phyloP scores from a whole-genome alignment of 1,140 invertebrate species.

The Holotrichia oblita region DNA sequence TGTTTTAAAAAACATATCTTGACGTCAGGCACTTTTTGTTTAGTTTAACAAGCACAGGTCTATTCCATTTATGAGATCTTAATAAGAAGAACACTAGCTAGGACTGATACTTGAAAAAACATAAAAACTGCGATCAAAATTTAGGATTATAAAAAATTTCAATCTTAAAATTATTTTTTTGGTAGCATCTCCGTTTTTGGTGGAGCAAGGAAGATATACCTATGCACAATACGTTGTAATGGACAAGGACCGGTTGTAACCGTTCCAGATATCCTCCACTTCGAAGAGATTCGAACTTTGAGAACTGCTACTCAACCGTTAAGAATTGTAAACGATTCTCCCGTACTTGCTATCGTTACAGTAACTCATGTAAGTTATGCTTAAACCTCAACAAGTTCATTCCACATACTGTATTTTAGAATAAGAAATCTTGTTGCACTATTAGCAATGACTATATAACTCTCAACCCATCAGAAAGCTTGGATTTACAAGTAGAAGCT shows the following conservation, averaged over 20 bases:
- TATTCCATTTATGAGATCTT: too few relatives aligned
- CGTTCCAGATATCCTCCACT: constrained; percentile 57
- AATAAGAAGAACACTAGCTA: too few relatives aligned
- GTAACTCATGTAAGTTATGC: constrained; percentile 52
- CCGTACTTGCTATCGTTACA: constrained; percentile 59
- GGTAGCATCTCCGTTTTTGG: constrained; percentile 52
- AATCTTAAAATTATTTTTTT: neutral
- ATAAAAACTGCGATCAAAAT: too few relatives aligned
- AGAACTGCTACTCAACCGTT: constrained; percentile 52
- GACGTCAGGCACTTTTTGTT: too few relatives aligned
- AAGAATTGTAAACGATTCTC: constrained; percentile 62
- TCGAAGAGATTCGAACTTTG: constrained; percentile 58
- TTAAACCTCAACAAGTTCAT: neutral
- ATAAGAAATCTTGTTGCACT: constrained; percentile 39
- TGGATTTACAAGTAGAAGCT: constrained; percentile 53
- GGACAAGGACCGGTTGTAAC: constrained; percentile 63
- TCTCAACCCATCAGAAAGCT: constrained; percentile 51
- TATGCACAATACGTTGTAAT: constrained; percentile 58
- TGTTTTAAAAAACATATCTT: too few relatives aligned
- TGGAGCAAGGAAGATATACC: neutral
- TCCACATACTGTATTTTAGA: neutral
- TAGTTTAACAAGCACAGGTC: too few relatives aligned
- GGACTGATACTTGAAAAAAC: too few relatives aligned
- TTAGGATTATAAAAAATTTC: too few relatives aligned
- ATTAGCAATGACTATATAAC: constrained; percentile 39